Base-by-base conservation (phyloP, 2,113 vertebrate genomes). In the Isichthys henryi region DNA sequence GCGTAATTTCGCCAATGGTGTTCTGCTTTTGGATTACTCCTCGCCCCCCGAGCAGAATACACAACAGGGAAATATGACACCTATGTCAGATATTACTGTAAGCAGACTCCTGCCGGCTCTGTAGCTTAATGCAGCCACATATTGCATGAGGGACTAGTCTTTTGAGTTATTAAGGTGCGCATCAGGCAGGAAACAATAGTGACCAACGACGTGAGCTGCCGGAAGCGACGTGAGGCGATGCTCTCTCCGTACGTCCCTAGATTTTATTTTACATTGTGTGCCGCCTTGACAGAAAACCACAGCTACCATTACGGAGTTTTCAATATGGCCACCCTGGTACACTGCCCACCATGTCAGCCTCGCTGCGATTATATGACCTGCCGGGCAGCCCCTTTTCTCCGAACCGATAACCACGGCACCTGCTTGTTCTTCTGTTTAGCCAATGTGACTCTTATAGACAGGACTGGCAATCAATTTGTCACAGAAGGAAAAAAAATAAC, bases 81-180 rank as follows among this genome's bases (percentile, higher is more conserved):
- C 66, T 17, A 35, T 53, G 74, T 53, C 49, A n/a, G 48, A 43
- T 83, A 46, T 83, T 83, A 89, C 80, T 56, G 88, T 77, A 82
- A 83, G 77, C 31, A 13, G 74, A 52, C 74, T 83, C 74, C 50
- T 3, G 31, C 39, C 9, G 2, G 1, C 49, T 50, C 35, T 46
- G 21, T 48, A 45, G 49, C n/a, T 39, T 56, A 56, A 43, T 83
- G 88, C 74, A 53, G 49, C 50, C 50, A 56, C 50, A 10, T 31
- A 35, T 1, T 87, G 50, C 17, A 53, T 21, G 35, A 50, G 83
- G 46, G 48, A 50, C 27, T 27, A 0, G 27, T 13, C 62, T 13
- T 70, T 70, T 50, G n/a, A 50, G 45, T 31, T 27, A 48, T 85
- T 49, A 49, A 86, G 49, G 50, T 4, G 13, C 8, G 3, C 27